phyloP scores from a whole-genome alignment of 2,113 vertebrate genomes.

The Callospermophilus lateralis region DNA sequence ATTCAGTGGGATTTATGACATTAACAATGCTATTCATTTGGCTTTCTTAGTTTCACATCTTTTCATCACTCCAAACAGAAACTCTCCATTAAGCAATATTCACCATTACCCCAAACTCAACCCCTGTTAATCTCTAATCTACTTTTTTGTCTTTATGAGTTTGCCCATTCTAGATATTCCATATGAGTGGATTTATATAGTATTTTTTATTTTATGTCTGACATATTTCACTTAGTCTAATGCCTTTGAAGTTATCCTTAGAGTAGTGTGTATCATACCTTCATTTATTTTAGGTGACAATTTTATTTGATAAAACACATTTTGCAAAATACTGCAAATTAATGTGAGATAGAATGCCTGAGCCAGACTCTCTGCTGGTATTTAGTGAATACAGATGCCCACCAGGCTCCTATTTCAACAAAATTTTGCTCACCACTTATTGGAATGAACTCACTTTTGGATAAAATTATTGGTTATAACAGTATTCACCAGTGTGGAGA shows the following conservation, averaged over 20 bases:
- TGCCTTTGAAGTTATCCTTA: neutral
- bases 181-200: neutral
- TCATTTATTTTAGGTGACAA: neutral
- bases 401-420: neutral
- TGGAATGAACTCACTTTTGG: conserved; percentile 19
- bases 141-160: neutral
- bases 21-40: neutral
- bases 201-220: neutral
- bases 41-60: neutral
- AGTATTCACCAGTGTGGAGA: neutral
- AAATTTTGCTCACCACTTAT: neutral
- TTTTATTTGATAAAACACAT: neutral
- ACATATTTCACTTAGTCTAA: neutral
- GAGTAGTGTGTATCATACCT: neutral
- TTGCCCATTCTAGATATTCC: neutral
- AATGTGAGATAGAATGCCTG: neutral
- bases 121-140: neutral
- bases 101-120: neutral
- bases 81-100: neutral
- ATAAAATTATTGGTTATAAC: conserved; percentile 15
- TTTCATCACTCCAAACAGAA: neutral
- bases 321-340: neutral
- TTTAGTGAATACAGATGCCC: neutral
- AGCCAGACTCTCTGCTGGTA: neutral
- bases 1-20: neutral